These are phyloP conservation scores for Styela clava DNA, from an alignment of 23 tunicate species.

Conservation along the genomic window DNA sequence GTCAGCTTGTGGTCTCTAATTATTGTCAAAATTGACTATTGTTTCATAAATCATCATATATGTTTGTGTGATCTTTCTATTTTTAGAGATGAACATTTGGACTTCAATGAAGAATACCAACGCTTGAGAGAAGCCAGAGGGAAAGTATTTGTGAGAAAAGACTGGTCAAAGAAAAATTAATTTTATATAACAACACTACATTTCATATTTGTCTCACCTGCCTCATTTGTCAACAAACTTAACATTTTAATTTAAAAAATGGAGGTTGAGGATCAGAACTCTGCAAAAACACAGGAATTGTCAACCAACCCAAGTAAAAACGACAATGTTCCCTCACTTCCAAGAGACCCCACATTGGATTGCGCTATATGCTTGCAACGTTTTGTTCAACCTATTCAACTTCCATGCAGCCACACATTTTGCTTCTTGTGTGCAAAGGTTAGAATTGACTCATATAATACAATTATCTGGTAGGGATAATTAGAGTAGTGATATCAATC, in stretches of 20 bases:
- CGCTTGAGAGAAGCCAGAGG: slow-evolving; percentile 23
- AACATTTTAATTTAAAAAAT: too few relatives aligned
- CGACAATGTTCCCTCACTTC: slow-evolving; percentile 5
- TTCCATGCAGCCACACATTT: slow-evolving; percentile 82
- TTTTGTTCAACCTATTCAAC: slow-evolving; percentile 68
- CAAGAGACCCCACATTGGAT: slow-evolving; percentile 38
- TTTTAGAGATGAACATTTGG: slow-evolving; percentile 41
- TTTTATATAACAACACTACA: too few relatives aligned
- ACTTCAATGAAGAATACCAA: slow-evolving; percentile 42
- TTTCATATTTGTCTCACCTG: too few relatives aligned
- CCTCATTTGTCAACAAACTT: too few relatives aligned
- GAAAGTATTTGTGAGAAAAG: neutral
- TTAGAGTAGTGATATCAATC: too few relatives aligned
- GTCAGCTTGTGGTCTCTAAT: too few relatives aligned
- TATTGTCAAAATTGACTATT: too few relatives aligned
- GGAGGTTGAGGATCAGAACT: neutral
- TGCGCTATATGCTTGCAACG: slow-evolving; percentile 84
- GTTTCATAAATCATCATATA: too few relatives aligned
- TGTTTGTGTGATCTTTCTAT: too few relatives aligned
- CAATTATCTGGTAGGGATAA: neutral
- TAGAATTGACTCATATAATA: neutral
- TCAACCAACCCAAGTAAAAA: neutral
- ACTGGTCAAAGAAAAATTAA: too few relatives aligned
- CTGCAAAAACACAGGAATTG: neutral
- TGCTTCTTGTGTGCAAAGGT: slow-evolving; percentile 90